Conservation (phyloP, 2,113 vertebrate species). For the Dicaeum eximium region DNA sequence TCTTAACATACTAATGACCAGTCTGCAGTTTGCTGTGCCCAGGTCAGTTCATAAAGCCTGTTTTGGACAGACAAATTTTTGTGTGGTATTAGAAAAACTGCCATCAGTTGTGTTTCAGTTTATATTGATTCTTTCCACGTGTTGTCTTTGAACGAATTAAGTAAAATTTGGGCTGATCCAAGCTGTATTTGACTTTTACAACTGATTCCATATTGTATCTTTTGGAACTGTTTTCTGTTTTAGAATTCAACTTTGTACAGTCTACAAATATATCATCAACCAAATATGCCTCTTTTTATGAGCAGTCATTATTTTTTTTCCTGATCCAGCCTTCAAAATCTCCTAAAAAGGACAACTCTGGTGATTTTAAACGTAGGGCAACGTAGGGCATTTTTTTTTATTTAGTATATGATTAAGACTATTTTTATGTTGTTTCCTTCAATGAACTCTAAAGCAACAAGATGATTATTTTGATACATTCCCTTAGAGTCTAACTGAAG, state of each 20-base stretch:
- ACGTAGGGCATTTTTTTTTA: background rate
- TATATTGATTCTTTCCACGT: background rate
- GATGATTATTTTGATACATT: background rate
- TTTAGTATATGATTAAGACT: background rate
- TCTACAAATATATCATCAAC: background rate
- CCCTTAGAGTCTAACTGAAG: background rate
- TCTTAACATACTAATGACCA: background rate
- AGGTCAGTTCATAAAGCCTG: background rate
- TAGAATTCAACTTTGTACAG: background rate
- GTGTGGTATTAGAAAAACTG: background rate
- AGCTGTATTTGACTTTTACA: background rate
- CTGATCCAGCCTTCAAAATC: background rate
- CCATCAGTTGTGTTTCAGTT: background rate
- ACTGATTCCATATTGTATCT: background rate
- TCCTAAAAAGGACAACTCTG: background rate
- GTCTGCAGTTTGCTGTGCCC: background rate
- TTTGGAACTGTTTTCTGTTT: background rate
- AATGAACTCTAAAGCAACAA: background rate
- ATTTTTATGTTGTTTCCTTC: background rate
- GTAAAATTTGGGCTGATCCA: background rate
- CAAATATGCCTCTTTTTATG: background rate
- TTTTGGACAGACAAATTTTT: background rate
- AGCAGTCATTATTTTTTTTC: background rate
- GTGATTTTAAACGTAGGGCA: background rate
- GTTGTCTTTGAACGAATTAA: background rate